phyloP scores from a whole-genome alignment of 2,888 invertebrate species.

The Noctuana brunneofusca region DNA sequence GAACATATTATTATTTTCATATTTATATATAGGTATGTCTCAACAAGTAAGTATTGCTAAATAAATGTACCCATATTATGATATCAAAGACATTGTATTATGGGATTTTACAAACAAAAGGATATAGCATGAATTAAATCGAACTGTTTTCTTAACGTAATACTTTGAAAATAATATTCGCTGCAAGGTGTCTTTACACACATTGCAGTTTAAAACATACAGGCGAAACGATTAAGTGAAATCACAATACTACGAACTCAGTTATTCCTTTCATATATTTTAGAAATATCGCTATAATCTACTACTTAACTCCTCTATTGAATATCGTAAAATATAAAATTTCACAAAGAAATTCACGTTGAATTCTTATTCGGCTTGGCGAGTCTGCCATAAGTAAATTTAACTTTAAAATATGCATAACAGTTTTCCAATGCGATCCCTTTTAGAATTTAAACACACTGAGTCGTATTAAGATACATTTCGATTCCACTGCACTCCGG shows the following conservation, averaged over 20 bases:
- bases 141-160: too few relatives aligned
- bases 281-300: conserved; percentile 43
- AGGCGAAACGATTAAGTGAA: background rate
- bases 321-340: conserved; percentile 76
- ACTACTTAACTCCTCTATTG: conserved; percentile 64
- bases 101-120: too few relatives aligned
- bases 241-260: background rate
- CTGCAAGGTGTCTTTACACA: background rate
- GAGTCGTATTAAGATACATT: conserved; percentile 80
- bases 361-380: conserved; percentile 64
- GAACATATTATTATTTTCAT: too few relatives aligned
- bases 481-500: conserved; percentile 71
- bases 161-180: background rate
- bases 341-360: conserved; percentile 64
- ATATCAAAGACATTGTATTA: too few relatives aligned
- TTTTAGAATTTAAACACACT: conserved; percentile 79
- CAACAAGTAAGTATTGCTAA: too few relatives aligned
- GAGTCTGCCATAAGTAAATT: conserved; percentile 74
- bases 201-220: conserved; percentile 2
- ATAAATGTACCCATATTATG: too few relatives aligned
- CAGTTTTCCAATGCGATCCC: conserved; percentile 81
- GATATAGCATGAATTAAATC: too few relatives aligned
- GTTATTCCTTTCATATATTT: background rate
- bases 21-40: too few relatives aligned
- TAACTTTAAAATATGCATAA: conserved; percentile 83